A percentile compares a stretch with the other conserved stretches of the same genome.
Evolutionary conservation across 2,797 vertebrate genomes (phyloP).

Genomic region (Limnodromus scolopaceus): DNA sequence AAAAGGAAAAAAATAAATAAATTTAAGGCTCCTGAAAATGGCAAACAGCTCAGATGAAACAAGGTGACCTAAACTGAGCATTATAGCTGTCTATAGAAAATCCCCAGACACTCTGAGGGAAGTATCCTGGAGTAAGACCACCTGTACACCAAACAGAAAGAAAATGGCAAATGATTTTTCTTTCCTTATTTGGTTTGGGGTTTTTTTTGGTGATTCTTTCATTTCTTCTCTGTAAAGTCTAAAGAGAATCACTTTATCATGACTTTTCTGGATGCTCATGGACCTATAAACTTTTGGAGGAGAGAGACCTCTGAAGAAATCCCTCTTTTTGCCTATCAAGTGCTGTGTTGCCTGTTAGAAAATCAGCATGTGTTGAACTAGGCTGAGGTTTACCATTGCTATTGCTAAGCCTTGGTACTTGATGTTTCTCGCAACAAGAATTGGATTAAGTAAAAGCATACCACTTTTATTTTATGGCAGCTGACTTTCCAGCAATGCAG

Average conservation of each 20-base stretch:
- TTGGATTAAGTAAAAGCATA: neutral
- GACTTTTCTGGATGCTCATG: fast-evolving
- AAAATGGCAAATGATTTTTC: neutral
- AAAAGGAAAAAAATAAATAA: neutral
- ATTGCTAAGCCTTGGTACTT: neutral
- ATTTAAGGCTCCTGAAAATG: neutral
- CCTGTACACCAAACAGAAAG: neutral
- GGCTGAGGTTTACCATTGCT: neutral
- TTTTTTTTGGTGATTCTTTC: neutral
- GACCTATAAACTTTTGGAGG: neutral
- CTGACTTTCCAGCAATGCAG: neutral
- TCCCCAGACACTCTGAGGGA: neutral
- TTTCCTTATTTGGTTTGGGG: neutral
- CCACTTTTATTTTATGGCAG: neutral
- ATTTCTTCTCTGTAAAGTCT: neutral
- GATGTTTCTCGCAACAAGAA: neutral
- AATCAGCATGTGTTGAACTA: neutral
- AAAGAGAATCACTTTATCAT: neutral
- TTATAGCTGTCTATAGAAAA: neutral
- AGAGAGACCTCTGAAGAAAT: neutral
- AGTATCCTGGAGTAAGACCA: neutral
- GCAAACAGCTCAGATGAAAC: neutral
- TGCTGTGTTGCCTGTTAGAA: neutral
- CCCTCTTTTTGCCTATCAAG: neutral
- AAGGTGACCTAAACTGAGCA: neutral